Evolutionary conservation across 2,113 vertebrate species (phyloP).

Genomic region (Martes martes): DNA sequence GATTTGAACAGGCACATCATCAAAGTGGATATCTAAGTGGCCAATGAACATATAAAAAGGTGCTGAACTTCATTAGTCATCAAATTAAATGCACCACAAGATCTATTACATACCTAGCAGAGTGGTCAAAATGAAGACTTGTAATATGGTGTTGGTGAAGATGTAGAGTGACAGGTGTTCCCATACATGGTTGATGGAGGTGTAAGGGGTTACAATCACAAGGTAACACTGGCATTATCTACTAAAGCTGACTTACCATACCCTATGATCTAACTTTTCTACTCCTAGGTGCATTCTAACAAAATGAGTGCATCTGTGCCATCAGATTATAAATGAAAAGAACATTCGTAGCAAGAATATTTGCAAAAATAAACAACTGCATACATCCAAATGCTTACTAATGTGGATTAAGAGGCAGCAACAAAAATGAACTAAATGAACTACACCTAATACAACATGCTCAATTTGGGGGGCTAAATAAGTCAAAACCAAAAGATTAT

Average conservation of each 20-base stretch:
- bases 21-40: background rate
- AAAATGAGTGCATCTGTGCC: background rate
- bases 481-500: background rate
- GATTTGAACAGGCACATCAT: background rate
- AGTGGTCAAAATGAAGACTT: background rate
- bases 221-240: background rate
- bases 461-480: background rate
- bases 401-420: background rate
- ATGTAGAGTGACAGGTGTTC: background rate
- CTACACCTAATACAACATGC: background rate
- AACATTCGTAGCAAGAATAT: background rate
- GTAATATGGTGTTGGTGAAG: background rate
- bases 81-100: background rate
- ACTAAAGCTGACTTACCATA: background rate
- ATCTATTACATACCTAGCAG: background rate
- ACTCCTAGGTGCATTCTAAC: background rate
- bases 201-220: background rate
- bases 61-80: background rate
- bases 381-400: background rate
- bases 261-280: background rate
- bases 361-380: background rate
- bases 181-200: background rate
- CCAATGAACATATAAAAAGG: background rate
- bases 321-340: background rate
- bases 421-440: background rate